Base-by-base conservation (phyloP, 2,797 vertebrate genomes). In the Glossophaga mutica region DNA sequence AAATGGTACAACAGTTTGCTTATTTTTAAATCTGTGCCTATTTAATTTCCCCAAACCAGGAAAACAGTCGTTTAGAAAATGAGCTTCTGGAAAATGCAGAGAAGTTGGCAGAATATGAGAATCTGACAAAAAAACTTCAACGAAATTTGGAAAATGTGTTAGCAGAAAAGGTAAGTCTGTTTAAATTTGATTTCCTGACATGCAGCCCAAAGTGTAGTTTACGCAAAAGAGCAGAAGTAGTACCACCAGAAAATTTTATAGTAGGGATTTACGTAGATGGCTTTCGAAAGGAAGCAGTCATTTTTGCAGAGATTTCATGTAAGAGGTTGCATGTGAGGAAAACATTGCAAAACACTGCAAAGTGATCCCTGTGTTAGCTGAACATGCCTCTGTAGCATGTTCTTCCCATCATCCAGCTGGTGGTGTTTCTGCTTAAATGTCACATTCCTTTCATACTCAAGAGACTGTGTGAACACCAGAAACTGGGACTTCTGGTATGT, bases 41-140 rank as follows among this genome's bases (percentile, higher is more conserved):
- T 83, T 84, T 91, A 79, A 92, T 96, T 93, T 90, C 57, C 76
- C 62, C 65, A 70, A 70, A 91, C 37, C 97, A 99, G 99, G 99
- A 99, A 92, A 99, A 99, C 97, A 97, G 98, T 48, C 99, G 99
- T 93, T 98, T 99, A 95, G 99, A 99, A 95, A 98, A 97, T 0
- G 99, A 99, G 94, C 97, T 99, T 0, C 83, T 99, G 98, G 99
- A 99, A 97, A 99, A 96, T 0, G 98, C 98, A 0, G 99, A 99
- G 59, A 99, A 99, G 95, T 96, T 99, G 71, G 87, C 98, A 0
- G 99, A 99, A 14, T 98, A 98, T 10, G 98, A 99, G 95, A 98
- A 86, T 34, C 98, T 99, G 96, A 98, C 99, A 26, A 97, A 95
- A 88, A 99, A 99, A 98, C 98, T 99, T 44, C 99, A 99, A 98